phyloP scores from a whole-genome alignment of 1,140 invertebrate species.

The Rhagoletis zephyria region DNA sequence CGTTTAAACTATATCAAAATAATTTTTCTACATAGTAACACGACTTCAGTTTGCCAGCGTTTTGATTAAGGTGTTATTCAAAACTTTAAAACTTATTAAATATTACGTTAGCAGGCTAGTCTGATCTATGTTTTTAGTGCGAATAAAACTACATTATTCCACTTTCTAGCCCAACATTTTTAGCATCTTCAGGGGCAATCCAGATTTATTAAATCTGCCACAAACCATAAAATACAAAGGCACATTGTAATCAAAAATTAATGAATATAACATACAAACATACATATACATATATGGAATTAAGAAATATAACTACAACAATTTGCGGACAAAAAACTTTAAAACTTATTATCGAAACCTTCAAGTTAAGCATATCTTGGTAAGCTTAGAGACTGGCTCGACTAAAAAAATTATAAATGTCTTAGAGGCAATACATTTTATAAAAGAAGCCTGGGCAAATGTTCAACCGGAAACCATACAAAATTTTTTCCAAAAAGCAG shows the following conservation, averaged over 20 bases:
- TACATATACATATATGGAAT: no score
- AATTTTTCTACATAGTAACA: background rate
- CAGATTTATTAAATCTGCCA: no score
- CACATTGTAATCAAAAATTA: no score
- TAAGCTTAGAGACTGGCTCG: background rate
- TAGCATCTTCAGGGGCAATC: no score
- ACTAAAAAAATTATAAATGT: background rate
- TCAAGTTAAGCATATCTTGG: background rate
- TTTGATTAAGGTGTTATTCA: background rate
- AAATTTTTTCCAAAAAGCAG: background rate
- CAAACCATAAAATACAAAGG: no score
- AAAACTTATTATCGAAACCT: background rate
- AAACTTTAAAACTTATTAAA: background rate
- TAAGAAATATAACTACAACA: no score
- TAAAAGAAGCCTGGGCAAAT: background rate
- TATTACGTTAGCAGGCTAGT: no score
- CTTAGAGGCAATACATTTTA: background rate
- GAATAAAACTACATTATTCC: no score
- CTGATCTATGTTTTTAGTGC: no score
- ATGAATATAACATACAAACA: no score
- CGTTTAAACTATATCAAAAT: background rate
- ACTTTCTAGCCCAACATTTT: no score
- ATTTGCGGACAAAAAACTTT: no score
- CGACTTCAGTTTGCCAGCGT: background rate
- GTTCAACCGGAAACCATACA: background rate